phyloP scores from a whole-genome alignment of 2,113 vertebrate species.

The Anarrhichthys ocellatus region DNA sequence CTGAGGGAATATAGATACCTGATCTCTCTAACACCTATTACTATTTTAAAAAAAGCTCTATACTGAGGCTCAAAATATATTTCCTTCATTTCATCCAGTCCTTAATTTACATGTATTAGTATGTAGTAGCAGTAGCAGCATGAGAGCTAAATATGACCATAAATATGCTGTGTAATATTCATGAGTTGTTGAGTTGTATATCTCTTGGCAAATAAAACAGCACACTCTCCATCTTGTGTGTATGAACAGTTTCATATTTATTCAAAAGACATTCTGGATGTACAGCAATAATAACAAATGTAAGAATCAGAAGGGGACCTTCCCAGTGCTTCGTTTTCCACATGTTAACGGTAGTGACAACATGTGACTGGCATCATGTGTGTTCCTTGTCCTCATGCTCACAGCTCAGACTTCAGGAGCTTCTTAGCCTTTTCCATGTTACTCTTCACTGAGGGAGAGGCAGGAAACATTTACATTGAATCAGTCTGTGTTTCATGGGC shows the following conservation, averaged over 20 bases:
- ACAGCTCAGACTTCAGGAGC: constrained; percentile 85
- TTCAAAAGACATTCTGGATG: constrained; percentile 62
- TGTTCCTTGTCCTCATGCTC: constrained; percentile 14
- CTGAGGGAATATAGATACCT: neutral
- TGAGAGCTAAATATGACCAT: neutral
- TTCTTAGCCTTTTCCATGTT: constrained; percentile 84
- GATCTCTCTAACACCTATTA: neutral
- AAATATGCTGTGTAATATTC: neutral
- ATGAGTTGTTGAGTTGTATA: neutral
- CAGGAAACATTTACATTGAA: neutral
- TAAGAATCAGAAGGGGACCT: constrained; percentile 16
- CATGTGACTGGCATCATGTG: neutral
- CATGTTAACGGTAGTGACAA: constrained; percentile 40
- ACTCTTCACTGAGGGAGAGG: constrained; percentile 68
- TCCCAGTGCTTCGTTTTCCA: constrained; percentile 73
- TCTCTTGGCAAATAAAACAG: constrained; percentile 9
- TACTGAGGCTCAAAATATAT: neutral
- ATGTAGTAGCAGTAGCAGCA: neutral
- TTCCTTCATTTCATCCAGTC: neutral
- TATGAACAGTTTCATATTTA: constrained; percentile 67
- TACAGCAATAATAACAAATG: constrained; percentile 53
- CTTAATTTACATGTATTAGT: neutral
- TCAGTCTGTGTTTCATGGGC: neutral
- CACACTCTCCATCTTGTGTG: neutral
- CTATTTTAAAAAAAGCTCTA: neutral